Evolutionary conservation across 2,888 invertebrate species (phyloP).

Genomic region (Caenorhabditis angaria): DNA sequence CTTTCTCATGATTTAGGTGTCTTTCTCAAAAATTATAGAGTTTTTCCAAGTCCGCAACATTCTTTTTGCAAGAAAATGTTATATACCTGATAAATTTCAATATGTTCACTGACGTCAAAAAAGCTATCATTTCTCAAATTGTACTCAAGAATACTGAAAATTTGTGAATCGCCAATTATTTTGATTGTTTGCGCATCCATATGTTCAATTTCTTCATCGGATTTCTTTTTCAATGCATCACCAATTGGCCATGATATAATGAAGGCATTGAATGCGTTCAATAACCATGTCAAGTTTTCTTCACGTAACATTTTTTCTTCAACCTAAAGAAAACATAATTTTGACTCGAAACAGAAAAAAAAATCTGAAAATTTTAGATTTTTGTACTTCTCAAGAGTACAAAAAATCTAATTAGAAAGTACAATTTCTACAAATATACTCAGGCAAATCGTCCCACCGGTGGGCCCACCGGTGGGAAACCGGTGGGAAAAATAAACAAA

Average conservation of each 20-base stretch:
- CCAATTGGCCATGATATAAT: constrained; percentile 46
- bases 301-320: constrained; percentile 68
- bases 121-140: constrained; percentile 70
- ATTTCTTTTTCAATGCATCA: constrained; percentile 23
- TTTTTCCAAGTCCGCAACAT: neutral
- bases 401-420: too few species aligned
- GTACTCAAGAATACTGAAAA: constrained; percentile 65
- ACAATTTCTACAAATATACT: neutral
- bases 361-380: too few species aligned
- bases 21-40: neutral
- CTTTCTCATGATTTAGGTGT: too few species aligned
- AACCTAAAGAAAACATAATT: constrained; percentile 38
- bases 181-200: constrained; percentile 40
- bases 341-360: too few species aligned
- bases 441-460: neutral
- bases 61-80: neutral
- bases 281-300: constrained; percentile 71
- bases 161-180: constrained; percentile 48
- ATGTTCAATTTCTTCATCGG: constrained; percentile 32
- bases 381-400: too few species aligned
- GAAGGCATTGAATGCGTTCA: constrained; percentile 65
- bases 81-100: constrained; percentile 69
- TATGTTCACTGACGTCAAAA: constrained; percentile 71
- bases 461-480: too few species aligned
- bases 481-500: too few species aligned